These are phyloP conservation scores for Odocoileus hemionus DNA, from an alignment of 2,113 vertebrate genomes.

Conservation along the genomic window DNA sequence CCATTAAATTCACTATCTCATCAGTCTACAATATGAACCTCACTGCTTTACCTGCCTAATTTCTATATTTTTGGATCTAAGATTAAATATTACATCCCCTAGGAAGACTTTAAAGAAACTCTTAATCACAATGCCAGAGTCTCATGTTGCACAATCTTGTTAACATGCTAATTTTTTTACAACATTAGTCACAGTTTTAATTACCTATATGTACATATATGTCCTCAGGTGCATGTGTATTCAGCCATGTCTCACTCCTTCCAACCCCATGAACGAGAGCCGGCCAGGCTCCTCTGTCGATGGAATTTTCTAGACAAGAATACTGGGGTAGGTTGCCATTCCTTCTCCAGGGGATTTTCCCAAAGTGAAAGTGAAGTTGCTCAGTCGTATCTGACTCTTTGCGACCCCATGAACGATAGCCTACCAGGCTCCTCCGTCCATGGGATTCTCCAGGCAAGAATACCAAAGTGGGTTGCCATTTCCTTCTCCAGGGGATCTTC, in stretches of 20 bases:
- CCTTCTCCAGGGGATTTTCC: not conserved
- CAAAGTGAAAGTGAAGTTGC: not conserved
- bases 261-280: not conserved
- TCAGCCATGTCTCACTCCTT: not conserved
- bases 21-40: not conserved
- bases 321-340: not conserved
- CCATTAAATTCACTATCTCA: not conserved
- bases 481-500: not conserved
- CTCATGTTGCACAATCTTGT: not conserved
- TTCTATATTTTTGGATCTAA: not conserved
- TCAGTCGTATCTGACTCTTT: not conserved
- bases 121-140: not conserved
- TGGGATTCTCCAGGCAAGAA: not conserved
- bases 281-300: rapidly evolving
- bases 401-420: not conserved
- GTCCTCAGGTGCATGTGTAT: rapidly evolving
- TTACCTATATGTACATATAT: too few relatives aligned
- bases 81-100: not conserved
- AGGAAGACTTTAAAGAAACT: not conserved
- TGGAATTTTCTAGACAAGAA: not conserved
- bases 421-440: not conserved
- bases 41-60: not conserved
- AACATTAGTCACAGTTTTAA: not conserved
- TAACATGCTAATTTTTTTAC: not conserved
- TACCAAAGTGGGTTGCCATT: not conserved